These are phyloP conservation scores for Coptotermes formosanus DNA, from an alignment of 1,140 invertebrate genomes.

Conservation along the genomic window DNA sequence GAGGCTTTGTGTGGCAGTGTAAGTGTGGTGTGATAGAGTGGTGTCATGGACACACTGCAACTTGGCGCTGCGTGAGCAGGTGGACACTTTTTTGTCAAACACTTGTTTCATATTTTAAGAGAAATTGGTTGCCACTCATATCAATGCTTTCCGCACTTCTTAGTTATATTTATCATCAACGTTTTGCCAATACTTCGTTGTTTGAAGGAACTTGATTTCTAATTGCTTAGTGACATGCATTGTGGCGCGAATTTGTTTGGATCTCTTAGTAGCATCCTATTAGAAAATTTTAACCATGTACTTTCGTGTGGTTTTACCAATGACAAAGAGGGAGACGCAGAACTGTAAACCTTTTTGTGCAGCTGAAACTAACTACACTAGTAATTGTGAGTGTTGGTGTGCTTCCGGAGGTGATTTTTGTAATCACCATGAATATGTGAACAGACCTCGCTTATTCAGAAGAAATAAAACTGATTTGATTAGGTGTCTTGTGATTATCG, in stretches of 20 bases:
- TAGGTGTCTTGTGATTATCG: background rate
- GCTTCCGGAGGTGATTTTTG: background rate
- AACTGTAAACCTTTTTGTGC: background rate
- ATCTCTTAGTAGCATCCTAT: constrained; percentile 2
- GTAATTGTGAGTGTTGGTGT: constrained; percentile 10
- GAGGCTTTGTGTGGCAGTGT: background rate
- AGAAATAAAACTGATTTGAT: background rate
- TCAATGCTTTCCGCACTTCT: background rate
- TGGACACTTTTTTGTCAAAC: background rate
- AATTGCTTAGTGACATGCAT: constrained; percentile 19
- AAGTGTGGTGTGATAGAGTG: background rate
- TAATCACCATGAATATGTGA: background rate
- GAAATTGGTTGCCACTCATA: background rate
- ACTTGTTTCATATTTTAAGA: background rate
- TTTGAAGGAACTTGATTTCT: background rate
- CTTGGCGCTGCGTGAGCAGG: background rate
- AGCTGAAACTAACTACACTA: background rate
- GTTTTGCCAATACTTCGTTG: background rate
- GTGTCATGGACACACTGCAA: background rate
- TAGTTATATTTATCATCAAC: background rate
- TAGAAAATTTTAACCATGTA: background rate
- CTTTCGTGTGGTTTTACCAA: background rate
- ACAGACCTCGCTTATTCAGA: background rate
- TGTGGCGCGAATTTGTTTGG: constrained; percentile 22
- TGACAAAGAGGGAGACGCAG: background rate